phyloP scores from a whole-genome alignment of 2,113 vertebrate species.

The Clarias magur region DNA sequence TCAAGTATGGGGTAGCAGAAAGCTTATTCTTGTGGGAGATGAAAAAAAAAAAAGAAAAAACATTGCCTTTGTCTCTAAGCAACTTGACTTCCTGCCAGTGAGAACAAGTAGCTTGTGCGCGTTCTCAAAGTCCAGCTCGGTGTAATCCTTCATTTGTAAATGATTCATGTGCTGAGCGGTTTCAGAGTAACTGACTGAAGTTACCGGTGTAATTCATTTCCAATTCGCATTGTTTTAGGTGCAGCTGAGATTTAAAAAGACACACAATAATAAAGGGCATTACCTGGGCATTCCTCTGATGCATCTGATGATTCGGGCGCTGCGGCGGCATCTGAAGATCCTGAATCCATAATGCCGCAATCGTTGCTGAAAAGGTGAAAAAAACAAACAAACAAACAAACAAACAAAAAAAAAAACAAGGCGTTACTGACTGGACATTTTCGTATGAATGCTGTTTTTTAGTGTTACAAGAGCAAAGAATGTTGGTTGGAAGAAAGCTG shows the following conservation, averaged over 20 bases:
- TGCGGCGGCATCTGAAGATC: constrained; percentile 64
- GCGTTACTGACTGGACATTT: not conserved
- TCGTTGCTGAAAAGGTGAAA: constrained; percentile 72
- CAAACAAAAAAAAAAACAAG: not conserved
- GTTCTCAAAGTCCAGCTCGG: not conserved
- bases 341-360: constrained; percentile 75
- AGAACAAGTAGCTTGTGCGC: constrained; percentile 5
- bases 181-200: not conserved
- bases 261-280: constrained; percentile 12
- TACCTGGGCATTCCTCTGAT: constrained; percentile 79
- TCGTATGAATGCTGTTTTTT: not conserved
- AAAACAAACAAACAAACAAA: not conserved
- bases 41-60: not conserved
- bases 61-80: constrained; percentile 34
- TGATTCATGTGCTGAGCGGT: not conserved
- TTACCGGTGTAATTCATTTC: not conserved
- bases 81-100: constrained; percentile 57
- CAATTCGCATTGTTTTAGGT: not conserved
- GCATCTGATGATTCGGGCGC: constrained; percentile 71
- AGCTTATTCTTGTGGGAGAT: constrained; percentile 24
- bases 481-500: not conserved
- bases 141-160: not conserved
- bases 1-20: constrained; percentile 27
- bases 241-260: not conserved
- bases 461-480: not conserved